A percentile compares a stretch with the other conserved stretches of the same genome.
phyloP scores from a whole-genome alignment of 53 echinoderm and acorn worm species.

The Apostichopus leukothele region DNA sequence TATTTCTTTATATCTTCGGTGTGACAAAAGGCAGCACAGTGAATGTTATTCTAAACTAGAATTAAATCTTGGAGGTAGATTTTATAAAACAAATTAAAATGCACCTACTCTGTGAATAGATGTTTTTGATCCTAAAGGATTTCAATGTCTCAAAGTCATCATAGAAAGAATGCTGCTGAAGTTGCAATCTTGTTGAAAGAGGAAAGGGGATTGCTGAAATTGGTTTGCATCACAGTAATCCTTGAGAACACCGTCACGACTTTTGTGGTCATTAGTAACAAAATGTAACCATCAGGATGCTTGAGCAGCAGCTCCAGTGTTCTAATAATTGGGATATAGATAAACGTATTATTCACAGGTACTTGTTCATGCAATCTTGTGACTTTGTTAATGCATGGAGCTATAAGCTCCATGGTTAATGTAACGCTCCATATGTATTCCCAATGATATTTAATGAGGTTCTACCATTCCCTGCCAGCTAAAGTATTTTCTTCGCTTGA shows the following conservation, averaged over 20 bases:
- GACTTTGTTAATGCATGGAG: slow-evolving; percentile 50
- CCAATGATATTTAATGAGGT: slow-evolving; percentile 51
- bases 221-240: slow-evolving; percentile 64
- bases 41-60: slow-evolving; percentile 30
- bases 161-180: slow-evolving; percentile 45
- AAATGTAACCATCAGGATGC: slow-evolving; percentile 52
- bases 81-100: slow-evolving; percentile 54
- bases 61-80: slow-evolving; percentile 35
- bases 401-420: too few species aligned
- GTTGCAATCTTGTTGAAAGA: slow-evolving; percentile 57
- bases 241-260: slow-evolving; percentile 43
- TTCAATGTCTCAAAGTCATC: slow-evolving; percentile 55
- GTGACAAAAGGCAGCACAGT: slow-evolving; percentile 31
- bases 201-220: slow-evolving; percentile 44
- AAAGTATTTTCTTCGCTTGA: slow-evolving; percentile 52
- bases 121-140: slow-evolving; percentile 52
- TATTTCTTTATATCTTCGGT: slow-evolving; percentile 48
- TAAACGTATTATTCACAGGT: slow-evolving; percentile 52
- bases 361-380: slow-evolving; percentile 58
- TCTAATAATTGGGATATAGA: slow-evolving; percentile 54
- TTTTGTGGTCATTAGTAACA: slow-evolving; percentile 50
- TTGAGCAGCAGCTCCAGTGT: slow-evolving; percentile 36
- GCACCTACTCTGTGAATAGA: slow-evolving; percentile 56
- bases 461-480: slow-evolving; percentile 33
- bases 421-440: slow-evolving; percentile 49